phyloP scores from a whole-genome alignment of 2,888 invertebrate genomes.

The Phorcus lineatus region DNA sequence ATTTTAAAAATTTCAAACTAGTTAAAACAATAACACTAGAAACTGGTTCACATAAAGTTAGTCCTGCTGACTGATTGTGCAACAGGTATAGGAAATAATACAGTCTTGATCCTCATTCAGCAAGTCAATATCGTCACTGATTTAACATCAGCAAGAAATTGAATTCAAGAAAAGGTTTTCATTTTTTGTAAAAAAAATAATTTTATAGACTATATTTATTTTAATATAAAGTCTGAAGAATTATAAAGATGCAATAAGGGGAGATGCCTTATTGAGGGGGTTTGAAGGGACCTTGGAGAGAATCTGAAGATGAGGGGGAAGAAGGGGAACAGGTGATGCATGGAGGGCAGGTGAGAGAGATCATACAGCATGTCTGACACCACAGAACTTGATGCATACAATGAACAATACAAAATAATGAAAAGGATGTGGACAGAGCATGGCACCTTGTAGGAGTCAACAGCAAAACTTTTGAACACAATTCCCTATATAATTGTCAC shows the following conservation, averaged over 20 bases:
- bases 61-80: too few species aligned
- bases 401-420: background rate
- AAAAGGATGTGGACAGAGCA: background rate
- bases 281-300: background rate
- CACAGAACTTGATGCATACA: background rate
- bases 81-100: too few species aligned
- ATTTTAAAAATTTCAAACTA: too few species aligned
- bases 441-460: background rate
- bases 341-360: slow-evolving; percentile 17
- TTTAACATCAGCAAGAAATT: too few species aligned
- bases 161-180: too few species aligned
- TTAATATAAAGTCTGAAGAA: too few species aligned
- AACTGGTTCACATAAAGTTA: too few species aligned
- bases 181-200: too few species aligned
- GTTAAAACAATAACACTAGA: too few species aligned
- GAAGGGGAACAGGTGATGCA: slow-evolving; percentile 12
- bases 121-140: too few species aligned
- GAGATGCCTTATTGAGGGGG: background rate
- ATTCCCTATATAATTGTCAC: slow-evolving; percentile 14
- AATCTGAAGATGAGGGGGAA: background rate
- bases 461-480: background rate
- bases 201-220: too few species aligned
- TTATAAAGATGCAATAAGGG: background rate
- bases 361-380: slow-evolving; percentile 1
- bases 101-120: too few species aligned